Evolutionary conservation across 2,888 invertebrate genomes (phyloP), one percentile per base, ranked within the genome.

Genomic region (Eupithecia subfuscata): DNA sequence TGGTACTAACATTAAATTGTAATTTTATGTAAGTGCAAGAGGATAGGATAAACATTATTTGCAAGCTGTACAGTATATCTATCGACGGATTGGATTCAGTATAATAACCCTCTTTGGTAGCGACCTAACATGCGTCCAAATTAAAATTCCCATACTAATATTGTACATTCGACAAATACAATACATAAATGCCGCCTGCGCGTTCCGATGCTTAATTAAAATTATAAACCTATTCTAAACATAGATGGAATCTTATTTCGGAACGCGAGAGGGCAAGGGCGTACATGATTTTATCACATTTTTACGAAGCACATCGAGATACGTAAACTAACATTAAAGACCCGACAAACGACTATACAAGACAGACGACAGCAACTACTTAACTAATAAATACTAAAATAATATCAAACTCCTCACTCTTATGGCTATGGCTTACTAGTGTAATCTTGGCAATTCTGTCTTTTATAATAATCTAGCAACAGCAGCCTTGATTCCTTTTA

Each of bases 401-500:
- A 79, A 78, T 79, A 78, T 78, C 70, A 79, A 78, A 80, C 79
- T 76, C 75, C 79, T 79, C 37, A 79, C 73, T 78, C 69, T 74
- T 72, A 74, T 56, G 64, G 75, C 77, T 78, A 80, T 60, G 67
- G 71, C 77, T 80, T 79, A 74, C 69, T 79, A 79, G 77, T 81
- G 45, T 40, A 81, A 84, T 83, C 83, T 86, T 84, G 84, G 85
- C 86, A 82, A 82, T 80, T 82, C 80, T 78, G 75, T 81, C 81
- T 86, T 82, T 78, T 79, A 80, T 84, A 86, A 80, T 83, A 56
- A 22, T 56, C 84, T 88, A 89, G 84, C 87, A 86, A 85, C 84
- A 85, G 86, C 90, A 90, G 90, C 91, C 91, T 91, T 89, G 85
- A 84, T 88, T 88, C 85, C 83, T 84, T 84, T 84, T 79, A 83